A percentile compares a stretch with the other conserved stretches of the same genome.
These are phyloP conservation scores for Ectobius pallidus DNA, from an alignment of 2,888 invertebrate species.

Conservation along the genomic window DNA sequence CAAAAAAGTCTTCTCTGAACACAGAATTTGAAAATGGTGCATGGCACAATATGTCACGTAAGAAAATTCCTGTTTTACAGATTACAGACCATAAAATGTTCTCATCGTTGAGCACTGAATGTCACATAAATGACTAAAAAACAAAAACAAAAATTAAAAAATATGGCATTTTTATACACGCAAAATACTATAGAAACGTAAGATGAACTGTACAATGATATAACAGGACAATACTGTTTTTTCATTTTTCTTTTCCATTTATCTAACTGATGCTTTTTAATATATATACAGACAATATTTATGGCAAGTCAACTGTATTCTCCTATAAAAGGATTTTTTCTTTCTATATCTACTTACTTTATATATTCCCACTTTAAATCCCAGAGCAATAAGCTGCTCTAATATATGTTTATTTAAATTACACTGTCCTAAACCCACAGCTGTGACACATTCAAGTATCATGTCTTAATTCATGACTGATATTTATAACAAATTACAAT, in stretches of 20 bases:
- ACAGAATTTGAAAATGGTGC: slow-evolving; percentile 10
- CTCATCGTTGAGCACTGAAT: slow-evolving; percentile 23
- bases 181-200: slow-evolving; percentile 30
- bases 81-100: neutral
- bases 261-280: slow-evolving; percentile 27
- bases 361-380: slow-evolving; percentile 26
- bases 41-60: slow-evolving; percentile 27
- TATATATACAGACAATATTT: slow-evolving; percentile 30
- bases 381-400: slow-evolving; percentile 18
- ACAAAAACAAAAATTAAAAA: slow-evolving; percentile 1
- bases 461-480: slow-evolving; percentile 22
- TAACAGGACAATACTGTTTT: slow-evolving; percentile 26
- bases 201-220: slow-evolving; percentile 30
- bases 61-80: slow-evolving; percentile 4
- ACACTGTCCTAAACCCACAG: slow-evolving; percentile 26
- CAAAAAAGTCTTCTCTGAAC: slow-evolving; percentile 8
- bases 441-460: slow-evolving; percentile 19
- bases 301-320: slow-evolving; percentile 25
- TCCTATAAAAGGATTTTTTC: slow-evolving; percentile 19
- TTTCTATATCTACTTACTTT: slow-evolving; percentile 24
- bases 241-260: slow-evolving; percentile 16
- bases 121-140: slow-evolving; percentile 28
- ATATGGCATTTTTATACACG: slow-evolving; percentile 22
- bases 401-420: slow-evolving; percentile 20
- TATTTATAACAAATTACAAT: slow-evolving; percentile 8